Base-by-base conservation (phyloP, 1,140 invertebrate genomes). In the Pantala flavescens region DNA sequence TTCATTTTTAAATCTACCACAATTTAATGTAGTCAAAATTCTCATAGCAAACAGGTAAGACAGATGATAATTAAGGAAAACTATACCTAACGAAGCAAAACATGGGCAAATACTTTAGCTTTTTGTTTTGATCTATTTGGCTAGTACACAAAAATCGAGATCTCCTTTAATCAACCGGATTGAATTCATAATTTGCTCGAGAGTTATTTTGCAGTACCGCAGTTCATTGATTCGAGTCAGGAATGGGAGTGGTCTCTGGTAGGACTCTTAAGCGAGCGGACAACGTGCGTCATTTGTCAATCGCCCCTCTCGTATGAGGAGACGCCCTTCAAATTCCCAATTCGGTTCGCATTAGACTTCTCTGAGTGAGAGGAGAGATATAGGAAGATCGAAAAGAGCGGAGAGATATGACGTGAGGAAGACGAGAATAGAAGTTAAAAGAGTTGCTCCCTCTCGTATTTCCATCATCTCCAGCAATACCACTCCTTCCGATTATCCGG, bases 231-330 rank as follows among this genome's bases (percentile, higher is more conserved):
- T 63, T 63, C 49, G 49, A 63, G 49, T 63, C 49, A 19, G 49
- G 49, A 63, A 63, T 63, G 49, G 49, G 49, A 63, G 49, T 63
- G 49, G 12, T 63, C 49, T 16, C 16, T 63, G 49, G 49, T 21
- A 63, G 49, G 49, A 63, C 49, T 63, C 49, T 63, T 21, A 63
- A 63, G n/a, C 49, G 16, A 21, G 12, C 49, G 49, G 49, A 63
- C 49, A 63, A 63, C 49, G 49, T 63, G 49, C 49, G 49, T 63
- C 49, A 63, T 63, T 63, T 63, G 49, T 63, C 49, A 63, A 63
- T 63, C 49, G 49, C 49, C 49, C 5, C 49, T 63, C 49, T 19
- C n/a, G 49, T 12, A 63, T 63, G 49, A 63, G 49, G n/a, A 63
- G 49, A 63, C 49, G 49, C 49, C 49, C 49, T 63, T 63, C 49